These are phyloP conservation scores for Theristus sp. DNA, from an alignment of 2,888 invertebrate species.

Conservation along the genomic window DNA sequence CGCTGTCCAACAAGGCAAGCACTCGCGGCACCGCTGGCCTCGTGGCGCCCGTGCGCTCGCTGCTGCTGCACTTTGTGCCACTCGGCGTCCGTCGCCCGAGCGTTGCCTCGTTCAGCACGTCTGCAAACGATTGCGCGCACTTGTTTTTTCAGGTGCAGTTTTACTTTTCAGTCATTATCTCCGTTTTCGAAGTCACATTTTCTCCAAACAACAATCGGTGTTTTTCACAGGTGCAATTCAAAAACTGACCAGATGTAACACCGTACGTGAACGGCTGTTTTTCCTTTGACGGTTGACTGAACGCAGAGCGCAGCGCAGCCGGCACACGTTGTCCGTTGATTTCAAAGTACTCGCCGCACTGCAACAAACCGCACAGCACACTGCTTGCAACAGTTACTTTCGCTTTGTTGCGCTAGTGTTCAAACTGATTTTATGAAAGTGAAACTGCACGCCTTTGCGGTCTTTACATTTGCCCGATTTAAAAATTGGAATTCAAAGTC, in stretches of 20 bases:
- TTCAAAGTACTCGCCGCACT: not conserved
- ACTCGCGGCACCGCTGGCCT: not conserved
- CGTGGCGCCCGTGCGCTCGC: not conserved
- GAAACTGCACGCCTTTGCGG: no score
- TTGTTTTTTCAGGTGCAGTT: not conserved
- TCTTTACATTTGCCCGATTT: no score
- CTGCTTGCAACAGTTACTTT: no score
- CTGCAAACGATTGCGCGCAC: not conserved
- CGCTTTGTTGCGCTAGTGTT: no score
- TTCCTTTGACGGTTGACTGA: constrained; percentile 43
- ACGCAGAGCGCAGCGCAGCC: constrained; percentile 1
- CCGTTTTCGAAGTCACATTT: no score
- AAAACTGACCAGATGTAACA: not conserved
- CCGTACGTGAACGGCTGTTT: constrained; percentile 83
- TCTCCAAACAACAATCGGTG: no score
- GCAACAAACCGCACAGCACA: no score
- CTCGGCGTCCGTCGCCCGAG: no score
- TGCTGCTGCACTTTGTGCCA: not conserved
- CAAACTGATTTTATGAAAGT: no score
- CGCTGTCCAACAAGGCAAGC: not conserved
- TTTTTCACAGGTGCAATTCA: no score
- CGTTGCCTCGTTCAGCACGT: not conserved
- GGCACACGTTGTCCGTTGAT: constrained; percentile 3
- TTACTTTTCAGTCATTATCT: no score
- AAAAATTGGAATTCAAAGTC: no score